phyloP scores from a whole-genome alignment of 2,113 vertebrate species.

The Cromileptes altivelis region DNA sequence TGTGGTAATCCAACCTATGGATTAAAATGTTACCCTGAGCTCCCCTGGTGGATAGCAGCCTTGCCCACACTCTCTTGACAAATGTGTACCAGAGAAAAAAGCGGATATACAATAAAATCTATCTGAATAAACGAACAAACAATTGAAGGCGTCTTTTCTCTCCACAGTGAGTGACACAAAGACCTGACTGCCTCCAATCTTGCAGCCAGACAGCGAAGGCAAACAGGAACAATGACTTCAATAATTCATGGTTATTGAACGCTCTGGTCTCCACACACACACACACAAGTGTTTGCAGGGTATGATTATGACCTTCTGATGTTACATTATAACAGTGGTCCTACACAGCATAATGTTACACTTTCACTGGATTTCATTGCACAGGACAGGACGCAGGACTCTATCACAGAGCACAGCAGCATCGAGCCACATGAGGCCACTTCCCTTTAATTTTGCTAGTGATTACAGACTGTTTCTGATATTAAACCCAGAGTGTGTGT shows the following conservation, averaged over 20 bases:
- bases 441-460: conserved; percentile 22
- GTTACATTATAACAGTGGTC: conserved; percentile 30
- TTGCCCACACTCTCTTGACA: neutral
- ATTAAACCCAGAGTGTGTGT: conserved; percentile 20
- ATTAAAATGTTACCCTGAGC: neutral
- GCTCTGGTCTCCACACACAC: conserved; percentile 19
- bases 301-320: conserved; percentile 51
- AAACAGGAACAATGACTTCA: conserved; percentile 68
- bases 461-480: conserved; percentile 42
- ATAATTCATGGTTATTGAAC: conserved; percentile 78
- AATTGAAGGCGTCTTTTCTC: conserved; percentile 1
- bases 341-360: neutral
- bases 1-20: neutral
- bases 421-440: conserved; percentile 25
- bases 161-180: conserved; percentile 16
- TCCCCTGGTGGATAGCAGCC: neutral
- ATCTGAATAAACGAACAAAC: conserved; percentile 21
- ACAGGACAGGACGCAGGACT: neutral
- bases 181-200: conserved; percentile 3
- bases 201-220: conserved; percentile 24
- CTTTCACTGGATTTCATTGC: conserved; percentile 17
- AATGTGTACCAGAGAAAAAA: neutral
- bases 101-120: neutral
- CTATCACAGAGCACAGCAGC: neutral
- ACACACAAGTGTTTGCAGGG: conserved; percentile 3